Percentiles rank a stretch among this genome's conserved stretches.
phyloP scores from a whole-genome alignment of 2,888 invertebrate genomes.

The Chrysina gloriosa region DNA sequence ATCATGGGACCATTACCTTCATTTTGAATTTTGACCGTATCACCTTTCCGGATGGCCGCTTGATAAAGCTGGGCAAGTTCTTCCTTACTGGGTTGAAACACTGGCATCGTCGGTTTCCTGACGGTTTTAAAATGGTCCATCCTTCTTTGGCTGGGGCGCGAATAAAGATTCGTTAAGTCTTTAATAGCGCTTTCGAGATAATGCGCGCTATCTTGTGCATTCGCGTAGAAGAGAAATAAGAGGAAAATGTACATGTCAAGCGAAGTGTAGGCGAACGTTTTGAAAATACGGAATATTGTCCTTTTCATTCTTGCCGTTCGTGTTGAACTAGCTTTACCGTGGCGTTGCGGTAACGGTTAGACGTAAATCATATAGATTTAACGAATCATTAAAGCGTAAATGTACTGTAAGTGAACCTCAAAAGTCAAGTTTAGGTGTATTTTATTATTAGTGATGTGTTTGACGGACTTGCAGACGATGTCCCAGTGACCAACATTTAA shows the following conservation, averaged over 20 bases:
- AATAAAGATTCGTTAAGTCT: constrained; percentile 32
- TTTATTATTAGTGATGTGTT: constrained; percentile 43
- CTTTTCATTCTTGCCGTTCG: constrained; percentile 24
- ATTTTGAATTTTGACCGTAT: constrained; percentile 58
- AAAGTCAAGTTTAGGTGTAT: constrained; percentile 41
- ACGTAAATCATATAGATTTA: constrained; percentile 62
- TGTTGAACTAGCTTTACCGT: constrained; percentile 17
- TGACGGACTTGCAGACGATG: constrained; percentile 47
- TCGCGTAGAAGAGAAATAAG: constrained; percentile 25
- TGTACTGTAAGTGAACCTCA: constrained; percentile 45
- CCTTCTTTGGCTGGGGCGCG: constrained; percentile 21
- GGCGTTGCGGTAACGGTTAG: constrained; percentile 38
- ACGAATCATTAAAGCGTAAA: constrained; percentile 62
- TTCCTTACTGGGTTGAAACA: constrained; percentile 56
- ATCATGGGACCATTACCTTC: constrained; percentile 52
- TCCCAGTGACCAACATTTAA: constrained; percentile 56
- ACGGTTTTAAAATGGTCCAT: constrained; percentile 18
- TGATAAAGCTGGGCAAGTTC: constrained; percentile 67
- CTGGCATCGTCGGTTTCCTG: background rate
- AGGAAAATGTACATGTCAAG: constrained; percentile 24
- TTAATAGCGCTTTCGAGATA: constrained; percentile 43
- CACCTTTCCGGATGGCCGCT: constrained; percentile 62
- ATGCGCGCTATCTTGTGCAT: constrained; percentile 40
- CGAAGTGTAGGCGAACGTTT: constrained; percentile 18
- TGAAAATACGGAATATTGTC: constrained; percentile 28